Evolutionary conservation across 2,888 invertebrate species (phyloP).

Genomic region (Crematogaster levior): DNA sequence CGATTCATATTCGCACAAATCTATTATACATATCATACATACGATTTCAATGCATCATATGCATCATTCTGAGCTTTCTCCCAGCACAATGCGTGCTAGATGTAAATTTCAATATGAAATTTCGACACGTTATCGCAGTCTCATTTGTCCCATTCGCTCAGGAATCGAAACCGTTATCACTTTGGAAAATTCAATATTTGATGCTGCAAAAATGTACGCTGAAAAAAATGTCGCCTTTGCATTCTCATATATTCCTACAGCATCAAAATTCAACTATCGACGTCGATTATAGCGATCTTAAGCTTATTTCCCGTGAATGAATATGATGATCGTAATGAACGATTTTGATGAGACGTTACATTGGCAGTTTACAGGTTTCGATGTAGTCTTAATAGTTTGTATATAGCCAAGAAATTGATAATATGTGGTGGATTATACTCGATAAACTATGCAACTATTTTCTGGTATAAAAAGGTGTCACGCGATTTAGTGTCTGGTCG

Average conservation of each 20-base stretch:
- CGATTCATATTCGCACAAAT: slow-evolving; percentile 44
- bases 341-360: slow-evolving; percentile 3
- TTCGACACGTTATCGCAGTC: not conserved
- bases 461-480: slow-evolving; percentile 68
- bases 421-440: slow-evolving; percentile 18
- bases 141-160: not conserved
- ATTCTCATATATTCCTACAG: not conserved
- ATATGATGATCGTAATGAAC: not conserved
- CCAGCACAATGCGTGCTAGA: not conserved
- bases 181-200: slow-evolving; percentile 7
- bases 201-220: slow-evolving; percentile 8
- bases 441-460: slow-evolving; percentile 38
- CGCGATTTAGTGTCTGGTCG: slow-evolving; percentile 46
- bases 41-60: slow-evolving; percentile 44
- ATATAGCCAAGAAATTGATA: slow-evolving; percentile 1
- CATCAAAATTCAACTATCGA: slow-evolving; percentile 11
- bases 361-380: slow-evolving; percentile 27
- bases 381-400: not conserved
- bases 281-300: not conserved
- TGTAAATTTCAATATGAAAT: slow-evolving; percentile 9
- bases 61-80: slow-evolving; percentile 15
- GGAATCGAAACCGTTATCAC: slow-evolving; percentile 26
- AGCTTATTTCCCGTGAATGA: not conserved
- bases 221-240: not conserved
- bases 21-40: slow-evolving; percentile 55